A percentile compares a stretch with the other conserved stretches of the same genome.
Conservation (phyloP, 2,888 invertebrate species). For the Listrodromus nycthemerus region DNA sequence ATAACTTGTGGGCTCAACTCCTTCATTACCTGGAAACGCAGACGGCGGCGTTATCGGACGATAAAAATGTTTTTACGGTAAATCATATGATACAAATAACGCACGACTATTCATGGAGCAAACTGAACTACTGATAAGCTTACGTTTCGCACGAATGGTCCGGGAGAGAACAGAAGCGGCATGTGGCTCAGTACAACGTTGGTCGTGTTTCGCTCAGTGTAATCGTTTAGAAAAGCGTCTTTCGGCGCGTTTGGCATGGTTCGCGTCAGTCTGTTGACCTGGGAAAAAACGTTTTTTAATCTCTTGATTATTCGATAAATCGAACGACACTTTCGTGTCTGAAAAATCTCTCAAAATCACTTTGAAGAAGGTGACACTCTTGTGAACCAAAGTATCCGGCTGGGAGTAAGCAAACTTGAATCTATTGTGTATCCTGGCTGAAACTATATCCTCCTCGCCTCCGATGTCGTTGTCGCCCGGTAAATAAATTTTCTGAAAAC, state of each 20-base stretch:
- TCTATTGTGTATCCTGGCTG: slow-evolving; percentile 89
- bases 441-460: slow-evolving; percentile 93
- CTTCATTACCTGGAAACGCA: slow-evolving; percentile 86
- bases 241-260: slow-evolving; percentile 86
- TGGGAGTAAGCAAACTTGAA: slow-evolving; percentile 87
- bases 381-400: slow-evolving; percentile 87
- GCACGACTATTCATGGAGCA: slow-evolving; percentile 7
- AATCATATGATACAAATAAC: background rate
- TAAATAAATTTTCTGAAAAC: slow-evolving; percentile 91
- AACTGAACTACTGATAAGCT: slow-evolving; percentile 58
- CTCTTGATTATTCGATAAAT: background rate
- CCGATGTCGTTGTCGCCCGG: slow-evolving; percentile 99
- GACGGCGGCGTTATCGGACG: background rate
- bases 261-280: slow-evolving; percentile 88
- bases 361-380: slow-evolving; percentile 90
- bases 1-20: slow-evolving; percentile 89
- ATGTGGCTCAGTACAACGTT: slow-evolving; percentile 91
- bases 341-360: slow-evolving; percentile 80
- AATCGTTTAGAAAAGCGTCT: slow-evolving; percentile 83
- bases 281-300: slow-evolving; percentile 1
- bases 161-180: slow-evolving; percentile 87
- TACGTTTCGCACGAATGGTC: slow-evolving; percentile 86
- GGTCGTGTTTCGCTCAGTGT: slow-evolving; percentile 85
- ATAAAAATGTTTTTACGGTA: background rate
- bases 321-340: background rate